Evolutionary conservation across 2,888 invertebrate species (phyloP).

Genomic region (Masnerella sp.): DNA sequence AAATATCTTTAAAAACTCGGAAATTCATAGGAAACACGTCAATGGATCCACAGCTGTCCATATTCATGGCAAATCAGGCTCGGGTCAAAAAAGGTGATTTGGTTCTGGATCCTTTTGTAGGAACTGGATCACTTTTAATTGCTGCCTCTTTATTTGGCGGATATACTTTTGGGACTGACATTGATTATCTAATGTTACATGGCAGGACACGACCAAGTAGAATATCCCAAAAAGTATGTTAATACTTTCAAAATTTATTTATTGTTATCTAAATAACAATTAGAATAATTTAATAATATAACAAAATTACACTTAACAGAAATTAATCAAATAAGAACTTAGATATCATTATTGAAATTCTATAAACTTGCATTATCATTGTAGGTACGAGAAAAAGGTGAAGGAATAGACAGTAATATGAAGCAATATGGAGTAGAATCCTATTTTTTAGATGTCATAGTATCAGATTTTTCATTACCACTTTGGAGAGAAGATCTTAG

Average conservation of each 20-base stretch:
- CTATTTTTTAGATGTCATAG: constrained; percentile 90
- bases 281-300: too few species aligned
- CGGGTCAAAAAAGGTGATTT: constrained; percentile 85
- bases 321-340: too few species aligned
- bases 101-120: constrained; percentile 97
- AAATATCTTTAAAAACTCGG: constrained; percentile 91
- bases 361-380: too few species aligned
- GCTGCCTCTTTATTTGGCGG: constrained; percentile 94
- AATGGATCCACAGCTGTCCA: constrained; percentile 96
- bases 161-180: constrained; percentile 92
- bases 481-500: constrained; percentile 85
- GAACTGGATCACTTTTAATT: constrained; percentile 89
- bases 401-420: constrained; percentile 93
- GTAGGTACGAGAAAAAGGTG: constrained; percentile 86
- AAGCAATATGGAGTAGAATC: constrained; percentile 88
- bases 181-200: constrained; percentile 96
- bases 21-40: constrained; percentile 99
- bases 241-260: too few species aligned
- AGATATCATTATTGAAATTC: too few species aligned
- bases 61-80: constrained; percentile 98
- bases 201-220: constrained; percentile 89
- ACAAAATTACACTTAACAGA: too few species aligned
- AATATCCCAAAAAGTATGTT: constrained; percentile 86
- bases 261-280: too few species aligned
- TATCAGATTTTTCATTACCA: constrained; percentile 93